A percentile compares a stretch with the other conserved stretches of the same genome.
Conservation (phyloP, 2,888 invertebrate genomes). For the Heliconius ismenius region DNA sequence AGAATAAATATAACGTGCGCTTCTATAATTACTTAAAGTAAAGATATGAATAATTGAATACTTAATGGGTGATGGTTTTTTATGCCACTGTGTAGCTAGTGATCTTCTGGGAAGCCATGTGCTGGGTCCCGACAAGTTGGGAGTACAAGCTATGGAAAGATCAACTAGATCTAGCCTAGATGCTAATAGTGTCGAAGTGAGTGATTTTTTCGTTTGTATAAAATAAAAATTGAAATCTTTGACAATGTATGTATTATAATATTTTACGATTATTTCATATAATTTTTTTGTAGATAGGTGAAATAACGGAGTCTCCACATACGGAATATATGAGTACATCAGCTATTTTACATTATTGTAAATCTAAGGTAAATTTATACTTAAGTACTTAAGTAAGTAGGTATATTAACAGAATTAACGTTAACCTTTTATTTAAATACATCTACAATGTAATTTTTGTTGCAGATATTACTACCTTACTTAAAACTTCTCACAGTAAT, state of each 20-base stretch:
- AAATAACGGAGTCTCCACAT: conserved; percentile 86
- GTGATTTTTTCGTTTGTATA: conserved; percentile 47
- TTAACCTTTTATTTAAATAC: background rate
- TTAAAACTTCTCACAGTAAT: conserved; percentile 87
- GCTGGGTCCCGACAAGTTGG: conserved; percentile 71
- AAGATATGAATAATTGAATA: conserved; percentile 65
- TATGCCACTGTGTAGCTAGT: conserved; percentile 73
- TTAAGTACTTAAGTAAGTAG: background rate
- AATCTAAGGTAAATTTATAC: conserved; percentile 83
- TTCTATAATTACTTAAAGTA: conserved; percentile 71
- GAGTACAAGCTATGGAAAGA: conserved; percentile 68
- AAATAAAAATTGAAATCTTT: background rate
- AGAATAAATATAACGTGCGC: conserved; percentile 58
- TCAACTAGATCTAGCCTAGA: conserved; percentile 73
- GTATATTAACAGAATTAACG: background rate
- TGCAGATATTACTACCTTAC: conserved; percentile 88
- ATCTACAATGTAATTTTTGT: conserved; percentile 40
- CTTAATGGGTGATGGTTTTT: conserved; percentile 68
- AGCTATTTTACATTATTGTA: conserved; percentile 90
- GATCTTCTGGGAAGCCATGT: conserved; percentile 79
- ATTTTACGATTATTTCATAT: background rate
- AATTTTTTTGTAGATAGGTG: conserved; percentile 82
- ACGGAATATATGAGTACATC: conserved; percentile 87
- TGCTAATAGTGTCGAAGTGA: conserved; percentile 78
- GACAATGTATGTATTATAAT: background rate